A percentile compares a stretch with the other conserved stretches of the same genome.
Evolutionary conservation across 2,797 vertebrate genomes (phyloP).

Genomic region (Parauchenoglanis punctatus): DNA sequence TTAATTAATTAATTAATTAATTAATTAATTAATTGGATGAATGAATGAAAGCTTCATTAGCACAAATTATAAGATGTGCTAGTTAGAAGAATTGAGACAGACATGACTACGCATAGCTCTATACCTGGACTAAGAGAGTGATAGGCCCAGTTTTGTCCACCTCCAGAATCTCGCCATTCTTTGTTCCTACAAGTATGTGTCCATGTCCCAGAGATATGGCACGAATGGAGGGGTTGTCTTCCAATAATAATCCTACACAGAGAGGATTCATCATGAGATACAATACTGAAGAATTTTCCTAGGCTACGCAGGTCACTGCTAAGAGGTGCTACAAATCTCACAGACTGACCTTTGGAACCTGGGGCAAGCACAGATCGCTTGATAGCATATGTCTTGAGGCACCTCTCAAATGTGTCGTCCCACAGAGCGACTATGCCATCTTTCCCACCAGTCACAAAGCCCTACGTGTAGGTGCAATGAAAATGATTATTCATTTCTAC

Average conservation of each 20-base stretch:
- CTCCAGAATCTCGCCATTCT: slow-evolving; percentile 97
- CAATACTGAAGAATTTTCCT: neutral
- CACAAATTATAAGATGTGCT: neutral
- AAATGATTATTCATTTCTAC: neutral
- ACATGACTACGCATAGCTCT: neutral
- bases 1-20: too few relatives aligned
- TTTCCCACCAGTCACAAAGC: slow-evolving; percentile 97
- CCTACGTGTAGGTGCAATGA: slow-evolving; percentile 71
- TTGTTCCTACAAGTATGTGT: slow-evolving; percentile 96
- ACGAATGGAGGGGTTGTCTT: slow-evolving; percentile 99
- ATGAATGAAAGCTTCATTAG: neutral
- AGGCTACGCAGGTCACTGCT: slow-evolving; percentile 4
- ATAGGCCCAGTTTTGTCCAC: slow-evolving; percentile 97
- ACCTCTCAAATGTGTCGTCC: slow-evolving; percentile 97
- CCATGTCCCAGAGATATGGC: slow-evolving; percentile 98
- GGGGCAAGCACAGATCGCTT: slow-evolving; percentile 95
- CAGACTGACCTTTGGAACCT: slow-evolving; percentile 92
- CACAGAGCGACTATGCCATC: slow-evolving; percentile 95
- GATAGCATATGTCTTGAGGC: slow-evolving; percentile 97
- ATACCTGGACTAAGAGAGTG: slow-evolving; percentile 95
- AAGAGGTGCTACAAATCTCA: neutral
- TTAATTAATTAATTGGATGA: too few relatives aligned
- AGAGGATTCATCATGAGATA: slow-evolving; percentile 34
- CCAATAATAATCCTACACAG: slow-evolving; percentile 88
- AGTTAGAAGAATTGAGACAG: neutral